These are phyloP conservation scores for Thalpophila matura DNA, from an alignment of 2,888 invertebrate genomes.

Conservation along the genomic window DNA sequence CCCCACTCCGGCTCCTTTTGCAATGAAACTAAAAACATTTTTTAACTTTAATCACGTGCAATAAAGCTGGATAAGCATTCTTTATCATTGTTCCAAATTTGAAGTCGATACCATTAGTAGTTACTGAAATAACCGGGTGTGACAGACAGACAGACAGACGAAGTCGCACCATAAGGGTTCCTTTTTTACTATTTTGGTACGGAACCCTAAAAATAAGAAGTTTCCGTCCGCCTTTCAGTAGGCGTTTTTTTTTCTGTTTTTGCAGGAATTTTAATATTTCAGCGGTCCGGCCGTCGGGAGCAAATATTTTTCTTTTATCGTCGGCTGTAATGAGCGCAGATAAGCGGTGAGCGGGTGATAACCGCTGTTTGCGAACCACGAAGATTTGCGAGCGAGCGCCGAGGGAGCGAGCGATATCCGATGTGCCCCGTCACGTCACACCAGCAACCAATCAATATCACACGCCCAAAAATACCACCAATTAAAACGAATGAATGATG, in stretches of 20 bases:
- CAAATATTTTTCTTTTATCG: conserved; percentile 57
- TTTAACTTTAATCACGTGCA: no score
- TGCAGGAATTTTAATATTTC: conserved; percentile 50
- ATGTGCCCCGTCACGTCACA: neutral
- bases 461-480: neutral
- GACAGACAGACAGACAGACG: no score
- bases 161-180: no score
- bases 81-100: no score
- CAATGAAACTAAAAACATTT: no score
- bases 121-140: no score
- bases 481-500: no score
- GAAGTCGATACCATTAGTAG: no score
- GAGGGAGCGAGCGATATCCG: neutral
- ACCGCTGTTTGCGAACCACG: conserved; percentile 27
- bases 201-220: conserved; percentile 29
- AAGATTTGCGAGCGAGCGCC: conserved; percentile 32
- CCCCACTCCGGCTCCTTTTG: no score
- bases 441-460: neutral
- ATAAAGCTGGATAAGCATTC: no score
- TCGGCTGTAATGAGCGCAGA: conserved; percentile 46
- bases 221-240: conserved; percentile 12
- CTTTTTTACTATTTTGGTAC: no score
- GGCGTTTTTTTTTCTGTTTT: conserved; percentile 36
- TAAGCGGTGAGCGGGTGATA: conserved; percentile 53
- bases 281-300: conserved; percentile 35